Evolutionary conservation across 2,797 vertebrate genomes (phyloP).

Genomic region (Gallinago stenura): DNA sequence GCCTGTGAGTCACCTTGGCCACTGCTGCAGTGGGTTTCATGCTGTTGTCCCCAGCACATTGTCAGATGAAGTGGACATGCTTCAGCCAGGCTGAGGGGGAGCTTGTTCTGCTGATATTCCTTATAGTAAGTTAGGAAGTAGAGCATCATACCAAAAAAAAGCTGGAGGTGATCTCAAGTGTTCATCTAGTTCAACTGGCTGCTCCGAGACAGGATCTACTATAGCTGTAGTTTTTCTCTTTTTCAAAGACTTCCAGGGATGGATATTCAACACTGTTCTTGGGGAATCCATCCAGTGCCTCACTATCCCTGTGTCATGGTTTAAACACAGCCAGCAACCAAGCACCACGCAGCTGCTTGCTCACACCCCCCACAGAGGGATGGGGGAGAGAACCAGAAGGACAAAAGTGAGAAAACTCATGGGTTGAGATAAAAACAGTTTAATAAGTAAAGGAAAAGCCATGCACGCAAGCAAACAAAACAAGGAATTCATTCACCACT

Average conservation of each 20-base stretch:
- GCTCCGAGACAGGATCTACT: neutral
- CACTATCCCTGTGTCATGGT: neutral
- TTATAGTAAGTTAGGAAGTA: neutral
- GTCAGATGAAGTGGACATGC: neutral
- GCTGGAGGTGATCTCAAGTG: neutral
- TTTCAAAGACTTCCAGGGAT: neutral
- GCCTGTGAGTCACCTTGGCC: accelerated
- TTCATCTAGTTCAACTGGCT: neutral
- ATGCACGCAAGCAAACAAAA: neutral
- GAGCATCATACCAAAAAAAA: neutral
- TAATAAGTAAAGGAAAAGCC: neutral
- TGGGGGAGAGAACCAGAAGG: neutral
- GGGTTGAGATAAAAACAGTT: neutral
- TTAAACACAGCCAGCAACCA: neutral
- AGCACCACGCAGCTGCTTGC: neutral
- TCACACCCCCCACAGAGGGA: neutral
- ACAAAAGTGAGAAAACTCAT: neutral
- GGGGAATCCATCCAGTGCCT: neutral
- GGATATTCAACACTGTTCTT: neutral
- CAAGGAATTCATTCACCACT: neutral
- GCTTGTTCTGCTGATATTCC: neutral
- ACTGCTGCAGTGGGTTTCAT: neutral
- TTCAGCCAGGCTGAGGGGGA: neutral
- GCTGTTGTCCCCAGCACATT: neutral
- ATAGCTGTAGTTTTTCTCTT: neutral